Percentiles rank a stretch among this genome's conserved stretches.
Conservation (phyloP, 2,113 vertebrate genomes). For the Tachysurus vachellii region DNA sequence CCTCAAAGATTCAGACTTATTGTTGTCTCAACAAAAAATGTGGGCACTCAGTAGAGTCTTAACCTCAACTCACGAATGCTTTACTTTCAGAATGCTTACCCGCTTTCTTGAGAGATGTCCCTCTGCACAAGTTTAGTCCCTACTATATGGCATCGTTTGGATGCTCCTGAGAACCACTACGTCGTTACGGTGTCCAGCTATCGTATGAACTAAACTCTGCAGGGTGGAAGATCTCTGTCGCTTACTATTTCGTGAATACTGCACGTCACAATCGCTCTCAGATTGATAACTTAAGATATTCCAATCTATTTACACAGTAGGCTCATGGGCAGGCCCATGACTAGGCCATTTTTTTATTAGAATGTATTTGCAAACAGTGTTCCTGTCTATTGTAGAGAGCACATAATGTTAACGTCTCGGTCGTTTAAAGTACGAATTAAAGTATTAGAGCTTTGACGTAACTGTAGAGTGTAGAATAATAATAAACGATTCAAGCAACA, state of each 20-base stretch:
- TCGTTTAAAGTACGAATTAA: not conserved
- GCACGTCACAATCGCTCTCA: not conserved
- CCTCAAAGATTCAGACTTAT: not conserved
- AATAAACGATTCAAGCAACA: not conserved
- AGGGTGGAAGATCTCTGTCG: not conserved
- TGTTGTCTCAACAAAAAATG: not conserved
- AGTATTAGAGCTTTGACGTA: not conserved
- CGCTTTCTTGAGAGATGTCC: not conserved
- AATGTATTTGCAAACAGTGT: slow-evolving; percentile 21
- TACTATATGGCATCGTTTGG: not conserved
- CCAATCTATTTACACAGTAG: not conserved
- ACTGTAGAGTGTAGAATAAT: slow-evolving; percentile 17
- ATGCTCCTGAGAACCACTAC: not conserved
- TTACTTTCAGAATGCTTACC: slow-evolving; percentile 1
- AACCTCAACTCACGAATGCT: slow-evolving; percentile 32
- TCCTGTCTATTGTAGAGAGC: not conserved
- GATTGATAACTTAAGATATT: not conserved
- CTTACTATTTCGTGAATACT: not conserved
- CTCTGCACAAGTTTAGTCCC: not conserved
- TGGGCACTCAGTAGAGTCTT: slow-evolving; percentile 36
- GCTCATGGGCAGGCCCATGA: slow-evolving; percentile 41
- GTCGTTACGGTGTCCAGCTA: not conserved
- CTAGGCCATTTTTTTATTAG: slow-evolving; percentile 14
- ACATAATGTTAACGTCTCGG: not conserved
- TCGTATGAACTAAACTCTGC: not conserved